Conservation (phyloP, 2,888 invertebrate species). For the Erebia aethiops region DNA sequence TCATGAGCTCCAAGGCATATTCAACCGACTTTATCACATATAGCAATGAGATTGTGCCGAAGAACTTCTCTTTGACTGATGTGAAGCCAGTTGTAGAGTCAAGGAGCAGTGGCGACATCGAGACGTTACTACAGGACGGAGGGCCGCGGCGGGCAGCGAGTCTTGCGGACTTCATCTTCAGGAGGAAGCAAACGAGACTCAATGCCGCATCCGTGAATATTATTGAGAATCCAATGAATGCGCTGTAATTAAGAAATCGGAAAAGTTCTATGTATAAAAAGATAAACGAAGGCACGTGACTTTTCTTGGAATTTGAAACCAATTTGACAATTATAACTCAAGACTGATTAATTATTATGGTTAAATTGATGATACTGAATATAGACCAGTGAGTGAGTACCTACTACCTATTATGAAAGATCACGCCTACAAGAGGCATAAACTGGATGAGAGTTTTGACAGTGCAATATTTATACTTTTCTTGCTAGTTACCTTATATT, state of each 20-base stretch:
- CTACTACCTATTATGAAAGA: background rate
- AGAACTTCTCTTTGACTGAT: slow-evolving; percentile 49
- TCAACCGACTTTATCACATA: slow-evolving; percentile 42
- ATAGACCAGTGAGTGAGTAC: background rate
- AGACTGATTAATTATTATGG: background rate
- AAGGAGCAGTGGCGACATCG: slow-evolving; percentile 54
- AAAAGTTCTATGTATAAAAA: too few relatives aligned
- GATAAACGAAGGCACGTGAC: too few relatives aligned
- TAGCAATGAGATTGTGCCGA: slow-evolving; percentile 22
- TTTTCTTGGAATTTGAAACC: background rate
- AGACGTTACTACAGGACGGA: slow-evolving; percentile 47
- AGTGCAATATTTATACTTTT: background rate
- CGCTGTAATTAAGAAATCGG: slow-evolving; percentile 37
- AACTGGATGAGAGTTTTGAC: too few relatives aligned
- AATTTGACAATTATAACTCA: background rate
- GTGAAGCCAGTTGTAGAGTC: slow-evolving; percentile 48
- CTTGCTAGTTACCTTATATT: background rate
- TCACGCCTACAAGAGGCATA: background rate
- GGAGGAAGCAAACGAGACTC: slow-evolving; percentile 38
- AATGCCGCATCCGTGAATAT: slow-evolving; percentile 50
- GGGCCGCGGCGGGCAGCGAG: slow-evolving; percentile 53
- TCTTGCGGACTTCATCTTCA: slow-evolving; percentile 51
- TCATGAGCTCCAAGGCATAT: slow-evolving; percentile 57
- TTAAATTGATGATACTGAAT: background rate
- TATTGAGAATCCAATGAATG: slow-evolving; percentile 72